These are phyloP conservation scores for Prionace glauca DNA, from an alignment of 2,797 vertebrate genomes.

Conservation along the genomic window DNA sequence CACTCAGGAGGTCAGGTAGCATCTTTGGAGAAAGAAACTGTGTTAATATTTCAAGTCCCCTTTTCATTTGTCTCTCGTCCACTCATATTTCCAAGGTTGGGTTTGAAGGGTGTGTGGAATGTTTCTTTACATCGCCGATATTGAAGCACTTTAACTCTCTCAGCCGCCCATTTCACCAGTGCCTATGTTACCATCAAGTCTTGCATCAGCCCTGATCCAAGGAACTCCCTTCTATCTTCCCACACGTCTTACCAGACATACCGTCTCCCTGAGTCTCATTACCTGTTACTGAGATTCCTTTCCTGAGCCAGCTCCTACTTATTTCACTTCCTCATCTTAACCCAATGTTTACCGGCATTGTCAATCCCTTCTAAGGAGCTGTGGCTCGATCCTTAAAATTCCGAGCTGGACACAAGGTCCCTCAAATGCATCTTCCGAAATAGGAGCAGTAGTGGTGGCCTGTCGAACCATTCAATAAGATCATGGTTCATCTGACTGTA, in stretches of 20 bases:
- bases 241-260: background rate
- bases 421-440: background rate
- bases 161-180: too few relatives aligned
- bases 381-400: background rate
- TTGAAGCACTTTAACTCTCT: too few relatives aligned
- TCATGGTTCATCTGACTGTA: too few relatives aligned
- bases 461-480: too few relatives aligned
- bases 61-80: too few relatives aligned
- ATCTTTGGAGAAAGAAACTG: too few relatives aligned
- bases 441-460: too few relatives aligned
- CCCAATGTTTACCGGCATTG: background rate
- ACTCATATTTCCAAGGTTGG: too few relatives aligned
- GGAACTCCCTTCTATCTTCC: background rate
- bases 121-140: too few relatives aligned
- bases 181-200: background rate
- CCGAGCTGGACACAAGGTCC: background rate
- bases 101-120: too few relatives aligned
- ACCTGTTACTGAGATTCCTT: background rate
- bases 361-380: background rate
- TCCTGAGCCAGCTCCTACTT: background rate
- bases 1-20: too few relatives aligned
- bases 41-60: too few relatives aligned
- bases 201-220: background rate
- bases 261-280: background rate
- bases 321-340: background rate